Base-by-base conservation (phyloP, 2,797 vertebrate genomes). In the Malacoctenus gilli region DNA sequence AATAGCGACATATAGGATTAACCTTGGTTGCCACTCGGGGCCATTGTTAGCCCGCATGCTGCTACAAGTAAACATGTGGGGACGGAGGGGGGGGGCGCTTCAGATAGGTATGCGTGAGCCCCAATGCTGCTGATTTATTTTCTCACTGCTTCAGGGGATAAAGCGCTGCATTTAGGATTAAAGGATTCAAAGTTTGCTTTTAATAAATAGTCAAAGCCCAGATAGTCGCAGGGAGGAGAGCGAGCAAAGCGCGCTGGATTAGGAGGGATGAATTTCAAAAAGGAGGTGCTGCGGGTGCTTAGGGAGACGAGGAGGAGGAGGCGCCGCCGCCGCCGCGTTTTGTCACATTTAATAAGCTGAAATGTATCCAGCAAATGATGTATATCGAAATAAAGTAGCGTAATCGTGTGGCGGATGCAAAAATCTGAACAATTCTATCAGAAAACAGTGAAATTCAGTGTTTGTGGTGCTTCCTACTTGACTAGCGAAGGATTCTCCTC, bases 1-100 rank as follows among this genome's bases (percentile, higher is more conserved):
- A 92, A 93, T 92, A 83, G 79, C 71, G 81, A 89, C 90, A 90
- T 90, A 92, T 91, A 91, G 91, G 91, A 92, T 92, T 92, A 92
- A 92, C 92, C 91, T 91, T 90, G 87, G 80, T 83, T 91, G 91
- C 92, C 91, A 91, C 84, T 82, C 23, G 80, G 79, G 72, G 79
- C 85, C 83, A 79, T 91, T 89, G 87, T 91, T 88, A 81, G 82
- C 82, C 74, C 77, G 12, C 77, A 84, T 72, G 80, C 82, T 67
- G 77, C 75, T 74, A 60, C 75, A 56, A 82, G 83, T 84, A 82
- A 82, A 82, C 79, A 79, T 58, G 75, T 47, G 53, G 35, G 67
- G 64, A 57, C 64, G 52, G 6, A 38, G 10, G 3, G 5, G 10
- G 16, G 9, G 9, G 31, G 31, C 20, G 0, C 1, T 5, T 28